A percentile compares a stretch with the other conserved stretches of the same genome.
Conservation (phyloP, 1,140 invertebrate genomes). For the Yoshiicerus persimilis region DNA sequence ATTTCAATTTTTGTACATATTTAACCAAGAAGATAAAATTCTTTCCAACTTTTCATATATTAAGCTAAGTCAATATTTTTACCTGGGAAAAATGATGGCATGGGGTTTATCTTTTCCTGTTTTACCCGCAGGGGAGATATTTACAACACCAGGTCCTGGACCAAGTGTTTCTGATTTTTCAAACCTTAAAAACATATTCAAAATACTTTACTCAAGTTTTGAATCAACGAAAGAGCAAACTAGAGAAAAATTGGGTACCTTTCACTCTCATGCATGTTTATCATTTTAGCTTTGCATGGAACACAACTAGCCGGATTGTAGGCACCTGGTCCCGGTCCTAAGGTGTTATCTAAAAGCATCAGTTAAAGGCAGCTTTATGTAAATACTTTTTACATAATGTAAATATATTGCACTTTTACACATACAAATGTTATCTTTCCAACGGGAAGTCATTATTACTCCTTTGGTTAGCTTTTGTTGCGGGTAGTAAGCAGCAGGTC, state of each 20-base stretch:
- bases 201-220: not conserved
- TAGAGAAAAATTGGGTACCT: not conserved
- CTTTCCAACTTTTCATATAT: not conserved
- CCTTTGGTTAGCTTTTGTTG: not conserved
- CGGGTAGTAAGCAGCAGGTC: slow-evolving; percentile 26
- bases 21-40: too few relatives aligned
- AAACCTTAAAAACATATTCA: too few relatives aligned
- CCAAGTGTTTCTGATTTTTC: not conserved
- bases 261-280: not conserved
- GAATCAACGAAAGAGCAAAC: not conserved
- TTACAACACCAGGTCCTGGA: slow-evolving; percentile 2
- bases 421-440: not conserved
- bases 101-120: slow-evolving; percentile 13
- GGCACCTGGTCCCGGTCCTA: not conserved
- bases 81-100: slow-evolving; percentile 1
- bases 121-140: not conserved
- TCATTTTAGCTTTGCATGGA: not conserved
- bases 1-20: not conserved
- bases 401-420: too few relatives aligned
- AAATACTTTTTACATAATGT: not conserved
- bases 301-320: not conserved
- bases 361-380: not conserved
- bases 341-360: not conserved
- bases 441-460: not conserved
- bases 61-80: not conserved